Evolutionary conservation across 2,888 invertebrate genomes (phyloP), one percentile per base, ranked within the genome.

Genomic region (Calephelis perditalis): DNA sequence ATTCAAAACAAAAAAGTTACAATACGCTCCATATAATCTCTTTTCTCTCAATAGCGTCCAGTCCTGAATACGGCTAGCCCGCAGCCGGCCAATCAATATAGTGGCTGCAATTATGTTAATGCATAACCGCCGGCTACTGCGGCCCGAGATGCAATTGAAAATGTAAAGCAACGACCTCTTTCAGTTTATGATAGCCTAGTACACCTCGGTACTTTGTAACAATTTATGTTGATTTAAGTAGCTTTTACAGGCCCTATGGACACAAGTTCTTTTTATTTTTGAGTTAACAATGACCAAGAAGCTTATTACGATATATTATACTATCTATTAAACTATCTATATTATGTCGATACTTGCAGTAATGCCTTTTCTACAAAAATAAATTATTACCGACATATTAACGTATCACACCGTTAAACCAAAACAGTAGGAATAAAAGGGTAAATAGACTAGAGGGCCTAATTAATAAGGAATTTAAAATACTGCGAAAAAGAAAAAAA

Each of bases 61-160:
- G 74, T 11, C 49, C 59, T 44, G 59, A 70, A 67, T 62, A 67
- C 67, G 62, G 66, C 65, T 62, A 66, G 75, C 72, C 75, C 71
- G 77, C 77, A 77, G 79, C 76, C 71, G 71, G 77, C 82, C 86
- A 89, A 88, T 89, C 88, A 88, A 88, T 87, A 83, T 77, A 82
- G 79, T 74, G 75, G 73, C 76, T 80, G 85, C 88, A 87, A 89
- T 89, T 89, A 89, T 88, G 88, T 77, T 87, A 89, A 89, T 89
- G 85, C 77, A 79, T 70, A 75, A 81, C 84, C 83, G 78, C 75
- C 75, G 79, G 82, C 80, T 75, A 72, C 74, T 73, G 68, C 65
- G 67, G 69, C 71, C 70, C 73, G 75, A 73, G 79, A 76, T 76
- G 76, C 82, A 81, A 81, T 83, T 83, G 84, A 79, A 82, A 84